Percentiles rank a stretch among this genome's conserved stretches.
These are phyloP conservation scores for Balearica regulorum DNA, from an alignment of 2,797 vertebrate genomes.

Conservation along the genomic window DNA sequence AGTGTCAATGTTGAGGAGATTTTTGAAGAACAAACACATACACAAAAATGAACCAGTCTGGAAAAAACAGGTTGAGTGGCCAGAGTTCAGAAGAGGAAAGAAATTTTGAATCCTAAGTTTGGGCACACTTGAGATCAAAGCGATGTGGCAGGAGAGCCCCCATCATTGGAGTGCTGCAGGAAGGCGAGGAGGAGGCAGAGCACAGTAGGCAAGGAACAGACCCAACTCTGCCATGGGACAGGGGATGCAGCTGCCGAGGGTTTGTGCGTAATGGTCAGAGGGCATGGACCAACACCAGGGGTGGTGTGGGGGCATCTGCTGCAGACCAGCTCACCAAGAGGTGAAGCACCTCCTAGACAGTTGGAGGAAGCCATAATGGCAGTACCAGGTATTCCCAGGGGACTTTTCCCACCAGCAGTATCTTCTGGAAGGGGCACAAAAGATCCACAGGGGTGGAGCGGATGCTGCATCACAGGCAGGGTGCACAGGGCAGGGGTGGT, in stretches of 20 bases:
- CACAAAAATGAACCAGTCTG: not conserved
- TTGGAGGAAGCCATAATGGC: not conserved
- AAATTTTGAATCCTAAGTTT: not conserved
- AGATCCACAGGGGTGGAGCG: fast-evolving
- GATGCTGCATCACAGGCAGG: not conserved
- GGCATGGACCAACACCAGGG: not conserved
- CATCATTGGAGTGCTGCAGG: fast-evolving
- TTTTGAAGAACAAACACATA: not conserved
- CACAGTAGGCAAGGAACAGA: fast-evolving
- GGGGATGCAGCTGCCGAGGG: fast-evolving
- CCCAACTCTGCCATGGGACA: not conserved
- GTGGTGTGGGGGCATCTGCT: not conserved
- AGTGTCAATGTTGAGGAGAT: not conserved
- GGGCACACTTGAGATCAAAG: not conserved
- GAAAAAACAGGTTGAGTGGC: not conserved
- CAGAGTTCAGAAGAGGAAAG: not conserved
- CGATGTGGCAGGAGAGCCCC: not conserved
- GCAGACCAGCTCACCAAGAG: fast-evolving
- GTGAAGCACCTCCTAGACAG: not conserved
- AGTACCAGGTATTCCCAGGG: not conserved
- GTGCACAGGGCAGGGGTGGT: fast-evolving
- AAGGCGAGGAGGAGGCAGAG: not conserved
- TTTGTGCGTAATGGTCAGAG: not conserved
- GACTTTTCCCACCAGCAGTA: too few species aligned
- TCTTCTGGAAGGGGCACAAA: not conserved